These are phyloP conservation scores for Neodiprion virginianus DNA, from an alignment of 1,140 invertebrate species.

Conservation along the genomic window DNA sequence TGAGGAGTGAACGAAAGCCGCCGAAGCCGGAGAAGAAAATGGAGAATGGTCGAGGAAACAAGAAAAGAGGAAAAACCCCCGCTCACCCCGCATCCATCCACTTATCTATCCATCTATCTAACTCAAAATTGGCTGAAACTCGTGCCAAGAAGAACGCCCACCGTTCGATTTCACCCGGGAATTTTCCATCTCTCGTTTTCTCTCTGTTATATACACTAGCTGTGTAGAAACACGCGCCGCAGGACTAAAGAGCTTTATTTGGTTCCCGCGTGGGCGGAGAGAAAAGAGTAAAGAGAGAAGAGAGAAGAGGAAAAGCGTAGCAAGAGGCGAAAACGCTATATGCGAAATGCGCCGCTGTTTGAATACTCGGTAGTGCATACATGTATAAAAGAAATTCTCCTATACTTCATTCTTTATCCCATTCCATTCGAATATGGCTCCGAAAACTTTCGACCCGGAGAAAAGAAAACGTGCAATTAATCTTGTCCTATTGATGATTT, in stretches of 20 bases:
- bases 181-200: background rate
- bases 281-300: background rate
- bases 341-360: no score
- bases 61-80: background rate
- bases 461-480: no score
- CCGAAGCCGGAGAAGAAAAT: background rate
- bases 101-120: background rate
- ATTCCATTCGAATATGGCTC: no score
- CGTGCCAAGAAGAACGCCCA: conserved; percentile 5
- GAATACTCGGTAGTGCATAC: no score
- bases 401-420: no score
- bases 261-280: background rate
- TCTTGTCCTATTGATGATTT: no score
- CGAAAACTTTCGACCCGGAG: no score
- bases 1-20: background rate
- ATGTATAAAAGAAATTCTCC: no score
- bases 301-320: no score
- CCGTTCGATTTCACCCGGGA: background rate
- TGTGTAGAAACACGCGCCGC: background rate
- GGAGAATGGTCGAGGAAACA: background rate
- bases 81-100: no score
- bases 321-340: no score
- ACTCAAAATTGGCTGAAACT: conserved; percentile 7
- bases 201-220: no score
- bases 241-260: conserved; percentile 3